Evolutionary conservation across 1,140 invertebrate species (phyloP).

Genomic region (Tenebrio molitor): DNA sequence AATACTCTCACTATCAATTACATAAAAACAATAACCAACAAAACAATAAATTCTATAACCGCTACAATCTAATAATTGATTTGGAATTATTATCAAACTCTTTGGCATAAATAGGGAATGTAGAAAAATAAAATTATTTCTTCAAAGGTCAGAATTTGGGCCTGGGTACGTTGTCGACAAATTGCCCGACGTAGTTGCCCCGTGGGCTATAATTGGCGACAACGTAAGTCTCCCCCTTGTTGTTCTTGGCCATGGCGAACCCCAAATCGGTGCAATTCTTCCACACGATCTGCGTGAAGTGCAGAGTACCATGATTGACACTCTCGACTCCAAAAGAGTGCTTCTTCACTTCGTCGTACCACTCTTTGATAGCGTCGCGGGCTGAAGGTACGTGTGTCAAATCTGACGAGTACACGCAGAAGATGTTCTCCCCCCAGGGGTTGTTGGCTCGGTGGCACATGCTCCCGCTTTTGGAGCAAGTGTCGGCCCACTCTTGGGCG

Average conservation of each 20-base stretch:
- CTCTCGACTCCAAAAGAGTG: slow-evolving; percentile 74
- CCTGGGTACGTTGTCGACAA: slow-evolving; percentile 75
- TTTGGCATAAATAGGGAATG: slow-evolving; percentile 39
- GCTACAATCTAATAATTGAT: slow-evolving; percentile 6
- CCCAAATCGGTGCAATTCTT: slow-evolving; percentile 80
- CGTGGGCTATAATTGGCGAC: slow-evolving; percentile 87
- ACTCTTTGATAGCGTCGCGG: slow-evolving; percentile 76
- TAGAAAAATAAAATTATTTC: slow-evolving; percentile 27
- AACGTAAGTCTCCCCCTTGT: slow-evolving; percentile 73
- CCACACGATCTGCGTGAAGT: slow-evolving; percentile 85
- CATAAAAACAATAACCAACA: background rate
- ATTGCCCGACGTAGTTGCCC: slow-evolving; percentile 83
- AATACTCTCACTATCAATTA: too few species aligned
- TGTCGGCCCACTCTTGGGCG: slow-evolving; percentile 83
- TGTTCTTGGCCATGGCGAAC: slow-evolving; percentile 78
- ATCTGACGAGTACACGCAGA: slow-evolving; percentile 79
- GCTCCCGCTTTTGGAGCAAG: slow-evolving; percentile 77
- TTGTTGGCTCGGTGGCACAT: slow-evolving; percentile 73
- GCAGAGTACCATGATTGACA: slow-evolving; percentile 74
- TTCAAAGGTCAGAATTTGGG: slow-evolving; percentile 41
- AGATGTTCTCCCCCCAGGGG: slow-evolving; percentile 71
- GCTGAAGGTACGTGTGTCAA: slow-evolving; percentile 75
- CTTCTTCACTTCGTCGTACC: slow-evolving; percentile 78
- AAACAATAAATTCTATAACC: slow-evolving; percentile 10
- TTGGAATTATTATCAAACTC: slow-evolving; percentile 31